These are phyloP conservation scores for Decapterus maruadsi DNA, from an alignment of 2,797 vertebrate species.

Conservation along the genomic window DNA sequence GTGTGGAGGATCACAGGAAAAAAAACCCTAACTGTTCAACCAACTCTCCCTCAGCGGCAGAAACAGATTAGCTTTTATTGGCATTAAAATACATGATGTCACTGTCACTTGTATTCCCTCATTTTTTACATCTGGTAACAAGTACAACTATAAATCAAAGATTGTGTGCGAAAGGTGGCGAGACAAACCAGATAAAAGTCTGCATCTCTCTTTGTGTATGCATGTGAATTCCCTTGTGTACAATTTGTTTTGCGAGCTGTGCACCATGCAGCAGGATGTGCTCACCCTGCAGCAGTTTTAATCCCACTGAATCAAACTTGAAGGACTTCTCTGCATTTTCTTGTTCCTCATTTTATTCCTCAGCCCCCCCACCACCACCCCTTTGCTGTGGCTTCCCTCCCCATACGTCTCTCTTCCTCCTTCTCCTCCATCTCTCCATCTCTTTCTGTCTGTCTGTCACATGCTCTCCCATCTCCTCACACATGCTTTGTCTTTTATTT, in stretches of 20 bases:
- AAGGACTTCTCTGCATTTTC: constrained; percentile 21
- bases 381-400: background rate
- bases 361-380: background rate
- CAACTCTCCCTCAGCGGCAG: too few species aligned
- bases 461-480: constrained; percentile 28
- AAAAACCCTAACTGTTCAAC: too few species aligned
- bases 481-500: constrained; percentile 57
- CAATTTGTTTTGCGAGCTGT: constrained; percentile 2
- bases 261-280: constrained; percentile 21
- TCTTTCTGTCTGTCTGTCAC: constrained; percentile 21
- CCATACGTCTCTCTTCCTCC: background rate
- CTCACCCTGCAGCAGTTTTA: constrained; percentile 40
- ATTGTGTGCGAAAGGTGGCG: too few species aligned
- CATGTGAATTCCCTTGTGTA: background rate
- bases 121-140: too few species aligned
- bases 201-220: background rate
- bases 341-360: constrained; percentile 17
- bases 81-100: too few species aligned
- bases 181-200: background rate
- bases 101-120: too few species aligned
- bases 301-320: constrained; percentile 37
- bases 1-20: too few species aligned
- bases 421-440: background rate
- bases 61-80: too few species aligned
- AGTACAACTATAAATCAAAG: too few species aligned